Conservation (phyloP, 2,888 invertebrate genomes). For the Pandemis corylana region DNA sequence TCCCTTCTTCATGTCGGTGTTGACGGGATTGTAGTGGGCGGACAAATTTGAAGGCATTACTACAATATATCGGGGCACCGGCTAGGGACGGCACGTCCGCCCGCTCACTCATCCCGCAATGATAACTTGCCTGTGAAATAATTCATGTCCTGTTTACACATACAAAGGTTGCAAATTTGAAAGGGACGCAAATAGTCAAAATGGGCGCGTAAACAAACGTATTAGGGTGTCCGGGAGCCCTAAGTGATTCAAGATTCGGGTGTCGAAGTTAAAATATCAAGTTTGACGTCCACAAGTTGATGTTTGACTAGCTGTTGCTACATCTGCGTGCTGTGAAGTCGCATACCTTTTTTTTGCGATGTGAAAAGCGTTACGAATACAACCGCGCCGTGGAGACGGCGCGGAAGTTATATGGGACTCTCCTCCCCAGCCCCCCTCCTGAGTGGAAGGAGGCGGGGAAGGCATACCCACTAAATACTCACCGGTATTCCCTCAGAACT, state of each 20-base stretch:
- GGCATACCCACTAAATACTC: too few species aligned
- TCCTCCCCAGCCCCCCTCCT: too few species aligned
- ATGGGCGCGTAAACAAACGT: conserved; percentile 18
- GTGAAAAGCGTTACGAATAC: too few species aligned
- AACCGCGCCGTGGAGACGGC: too few species aligned
- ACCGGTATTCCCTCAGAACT: too few species aligned
- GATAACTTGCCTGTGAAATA: conserved; percentile 59
- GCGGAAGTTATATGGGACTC: too few species aligned
- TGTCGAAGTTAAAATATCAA: neutral
- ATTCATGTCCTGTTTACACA: conserved; percentile 60
- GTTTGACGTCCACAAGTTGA: neutral
- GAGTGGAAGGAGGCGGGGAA: too few species aligned
- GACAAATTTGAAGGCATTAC: conserved; percentile 68
- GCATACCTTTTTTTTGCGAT: too few species aligned
- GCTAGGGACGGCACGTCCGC: conserved; percentile 48
- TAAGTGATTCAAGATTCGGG: neutral
- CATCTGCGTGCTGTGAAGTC: too few species aligned
- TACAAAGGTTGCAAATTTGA: conserved; percentile 60
- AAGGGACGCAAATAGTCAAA: conserved; percentile 50
- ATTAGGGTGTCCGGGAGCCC: conserved; percentile 12
- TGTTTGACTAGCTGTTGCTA: too few species aligned
- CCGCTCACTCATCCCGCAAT: conserved; percentile 48
- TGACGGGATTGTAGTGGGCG: conserved; percentile 57
- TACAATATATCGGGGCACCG: conserved; percentile 60
- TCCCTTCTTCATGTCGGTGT: conserved; percentile 43